Conservation (phyloP, 2,888 invertebrate genomes). For the Bellardia pandia region DNA sequence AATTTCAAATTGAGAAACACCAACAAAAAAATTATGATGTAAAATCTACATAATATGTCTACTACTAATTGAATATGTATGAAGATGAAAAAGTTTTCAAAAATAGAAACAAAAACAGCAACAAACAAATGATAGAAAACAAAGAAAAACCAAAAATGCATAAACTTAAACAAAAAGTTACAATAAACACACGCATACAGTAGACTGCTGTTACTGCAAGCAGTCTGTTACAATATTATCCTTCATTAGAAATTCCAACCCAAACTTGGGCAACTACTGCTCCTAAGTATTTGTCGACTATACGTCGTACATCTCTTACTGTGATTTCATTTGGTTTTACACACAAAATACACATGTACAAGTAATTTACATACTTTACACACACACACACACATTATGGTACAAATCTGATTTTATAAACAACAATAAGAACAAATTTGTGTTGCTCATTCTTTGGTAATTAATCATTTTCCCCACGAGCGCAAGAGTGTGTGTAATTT, state of each 20-base stretch:
- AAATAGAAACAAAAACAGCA: neutral
- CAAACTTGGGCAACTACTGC: neutral
- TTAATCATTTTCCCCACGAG: conserved; percentile 5
- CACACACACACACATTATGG: neutral
- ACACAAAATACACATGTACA: neutral
- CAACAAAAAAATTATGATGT: neutral
- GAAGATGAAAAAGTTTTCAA: neutral
- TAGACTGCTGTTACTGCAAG: neutral
- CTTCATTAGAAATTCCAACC: neutral
- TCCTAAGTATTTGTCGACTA: neutral
- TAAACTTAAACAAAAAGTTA: neutral
- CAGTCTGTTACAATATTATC: neutral
- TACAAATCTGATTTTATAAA: neutral
- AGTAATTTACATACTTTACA: conserved; percentile 14
- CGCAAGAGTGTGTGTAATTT: conserved; percentile 21
- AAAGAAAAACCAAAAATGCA: conserved; percentile 1
- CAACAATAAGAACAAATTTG: conserved; percentile 3
- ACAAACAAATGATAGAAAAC: neutral
- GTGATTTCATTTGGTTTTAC: neutral
- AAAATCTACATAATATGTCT: neutral
- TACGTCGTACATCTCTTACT: neutral
- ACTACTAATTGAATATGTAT: conserved; percentile 9
- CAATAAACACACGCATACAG: neutral
- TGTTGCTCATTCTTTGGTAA: conserved; percentile 7
- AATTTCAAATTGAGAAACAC: neutral